These are phyloP conservation scores for Metalampra italica DNA, from an alignment of 2,888 invertebrate genomes.

Conservation along the genomic window DNA sequence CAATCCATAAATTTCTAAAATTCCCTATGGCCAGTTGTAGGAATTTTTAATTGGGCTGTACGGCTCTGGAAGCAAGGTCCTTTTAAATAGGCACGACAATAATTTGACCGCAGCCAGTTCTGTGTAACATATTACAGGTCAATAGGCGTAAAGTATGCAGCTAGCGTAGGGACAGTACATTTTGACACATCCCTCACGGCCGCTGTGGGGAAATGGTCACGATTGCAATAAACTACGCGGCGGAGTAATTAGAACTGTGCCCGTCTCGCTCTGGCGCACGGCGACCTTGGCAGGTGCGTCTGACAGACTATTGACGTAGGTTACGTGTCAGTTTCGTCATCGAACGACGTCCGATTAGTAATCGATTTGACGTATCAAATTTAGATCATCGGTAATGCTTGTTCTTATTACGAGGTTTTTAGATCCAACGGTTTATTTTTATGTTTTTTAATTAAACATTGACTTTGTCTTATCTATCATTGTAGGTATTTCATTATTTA, in stretches of 20 bases:
- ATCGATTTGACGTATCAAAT: constrained; percentile 21
- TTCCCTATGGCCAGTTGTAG: too few relatives aligned
- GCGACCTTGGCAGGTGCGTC: constrained; percentile 32
- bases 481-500: too few relatives aligned
- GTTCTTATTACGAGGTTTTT: background rate
- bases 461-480: too few relatives aligned
- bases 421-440: too few relatives aligned
- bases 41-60: too few relatives aligned
- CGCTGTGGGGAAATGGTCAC: constrained; percentile 43
- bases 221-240: constrained; percentile 36
- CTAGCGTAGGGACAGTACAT: constrained; percentile 22
- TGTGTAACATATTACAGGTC: too few relatives aligned
- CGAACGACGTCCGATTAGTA: constrained; percentile 8
- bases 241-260: constrained; percentile 25
- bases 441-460: too few relatives aligned
- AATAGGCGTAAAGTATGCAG: constrained; percentile 32
- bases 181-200: constrained; percentile 51
- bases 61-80: too few relatives aligned
- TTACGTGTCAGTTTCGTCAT: constrained; percentile 29
- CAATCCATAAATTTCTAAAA: too few relatives aligned
- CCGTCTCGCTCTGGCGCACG: constrained; percentile 26
- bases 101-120: too few relatives aligned
- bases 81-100: too few relatives aligned
- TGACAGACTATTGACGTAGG: constrained; percentile 10
- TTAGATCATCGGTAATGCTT: constrained; percentile 1